Percentiles rank a stretch among this genome's conserved stretches.
These are phyloP conservation scores for Microcaecilia unicolor DNA, from an alignment of 2,797 vertebrate genomes.

Conservation along the genomic window DNA sequence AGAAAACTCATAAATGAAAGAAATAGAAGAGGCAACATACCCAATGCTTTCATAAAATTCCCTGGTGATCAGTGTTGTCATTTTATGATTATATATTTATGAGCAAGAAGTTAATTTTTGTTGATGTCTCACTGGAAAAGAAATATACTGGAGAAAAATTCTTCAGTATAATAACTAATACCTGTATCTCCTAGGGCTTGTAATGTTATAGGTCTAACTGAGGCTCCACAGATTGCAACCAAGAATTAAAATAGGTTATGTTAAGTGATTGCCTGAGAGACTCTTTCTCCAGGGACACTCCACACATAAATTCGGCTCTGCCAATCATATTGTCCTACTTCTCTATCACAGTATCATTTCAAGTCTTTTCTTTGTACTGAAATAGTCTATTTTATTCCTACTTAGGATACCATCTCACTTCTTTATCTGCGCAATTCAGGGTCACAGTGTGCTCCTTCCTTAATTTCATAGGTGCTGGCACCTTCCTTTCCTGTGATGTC, in stretches of 20 bases:
- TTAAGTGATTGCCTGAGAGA: slow-evolving; percentile 1
- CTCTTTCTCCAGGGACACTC: slow-evolving; percentile 15
- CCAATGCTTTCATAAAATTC: too few species aligned
- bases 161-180: too few species aligned
- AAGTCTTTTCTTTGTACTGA: slow-evolving; percentile 2
- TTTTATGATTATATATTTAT: too few species aligned
- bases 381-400: neutral
- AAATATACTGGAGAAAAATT: too few species aligned
- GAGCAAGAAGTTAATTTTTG: too few species aligned
- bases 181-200: neutral
- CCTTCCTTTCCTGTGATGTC: too few species aligned
- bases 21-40: too few species aligned
- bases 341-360: neutral
- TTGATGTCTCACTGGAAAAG: too few species aligned
- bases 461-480: neutral
- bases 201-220: neutral
- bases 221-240: neutral
- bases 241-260: slow-evolving; percentile 12
- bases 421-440: slow-evolving; percentile 2
- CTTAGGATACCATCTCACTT: slow-evolving; percentile 7
- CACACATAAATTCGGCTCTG: slow-evolving; percentile 16
- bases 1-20: too few species aligned
- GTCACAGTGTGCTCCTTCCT: slow-evolving; percentile 3
- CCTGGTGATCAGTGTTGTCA: too few species aligned
- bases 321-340: slow-evolving; percentile 26